Conservation (phyloP, 2,797 vertebrate genomes). For the Tadarida brasiliensis region DNA sequence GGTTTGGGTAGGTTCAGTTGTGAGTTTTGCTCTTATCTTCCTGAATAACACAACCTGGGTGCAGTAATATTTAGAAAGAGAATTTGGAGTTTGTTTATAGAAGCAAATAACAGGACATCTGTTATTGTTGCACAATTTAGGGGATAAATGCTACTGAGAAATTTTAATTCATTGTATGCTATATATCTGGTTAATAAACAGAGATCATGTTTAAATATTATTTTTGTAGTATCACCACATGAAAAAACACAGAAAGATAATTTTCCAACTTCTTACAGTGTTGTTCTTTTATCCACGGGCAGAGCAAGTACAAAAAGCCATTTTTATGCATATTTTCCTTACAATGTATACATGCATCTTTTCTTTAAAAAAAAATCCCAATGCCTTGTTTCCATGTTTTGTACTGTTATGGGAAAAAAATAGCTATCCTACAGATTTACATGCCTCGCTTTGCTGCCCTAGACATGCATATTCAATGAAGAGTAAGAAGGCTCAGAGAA, state of each 20-base stretch:
- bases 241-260: not conserved
- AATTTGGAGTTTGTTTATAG: not conserved
- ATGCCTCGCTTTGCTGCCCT: not conserved
- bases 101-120: constrained; percentile 46
- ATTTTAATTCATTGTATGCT: not conserved
- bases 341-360: not conserved
- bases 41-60: not conserved
- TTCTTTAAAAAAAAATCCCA: not conserved
- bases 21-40: not conserved
- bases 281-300: not conserved
- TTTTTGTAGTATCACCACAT: constrained; percentile 18
- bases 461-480: constrained; percentile 53
- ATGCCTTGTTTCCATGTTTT: constrained; percentile 20
- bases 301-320: not conserved
- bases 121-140: constrained; percentile 43
- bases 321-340: not conserved
- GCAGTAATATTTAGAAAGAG: constrained; percentile 17
- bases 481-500: constrained; percentile 30
- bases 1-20: not conserved
- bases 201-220: constrained; percentile 37
- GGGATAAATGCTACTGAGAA: not conserved
- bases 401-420: constrained; percentile 27
- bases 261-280: constrained; percentile 16
- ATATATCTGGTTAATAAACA: not conserved
- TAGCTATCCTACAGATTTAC: not conserved